A percentile compares a stretch with the other conserved stretches of the same genome.
phyloP scores from a whole-genome alignment of 2,113 vertebrate genomes.

The Ivindomyrus marchei region DNA sequence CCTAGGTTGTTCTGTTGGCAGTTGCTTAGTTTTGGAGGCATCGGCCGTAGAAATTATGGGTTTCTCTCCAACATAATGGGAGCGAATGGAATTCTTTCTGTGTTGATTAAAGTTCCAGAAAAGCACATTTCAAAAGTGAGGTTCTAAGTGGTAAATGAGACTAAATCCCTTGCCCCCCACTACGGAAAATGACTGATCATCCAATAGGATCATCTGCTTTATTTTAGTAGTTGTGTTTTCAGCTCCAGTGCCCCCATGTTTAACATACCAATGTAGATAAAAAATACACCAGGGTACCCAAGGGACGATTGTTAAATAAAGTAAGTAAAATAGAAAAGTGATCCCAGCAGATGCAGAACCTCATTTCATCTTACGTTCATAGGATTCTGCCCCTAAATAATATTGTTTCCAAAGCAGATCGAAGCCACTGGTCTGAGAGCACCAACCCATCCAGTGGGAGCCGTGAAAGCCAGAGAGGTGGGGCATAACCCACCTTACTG shows the following conservation, averaged over 20 bases:
- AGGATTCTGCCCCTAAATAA: neutral
- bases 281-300: neutral
- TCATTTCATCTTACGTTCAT: neutral
- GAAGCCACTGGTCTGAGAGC: neutral
- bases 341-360: neutral
- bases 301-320: neutral
- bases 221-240: neutral
- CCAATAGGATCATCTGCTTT: neutral
- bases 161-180: neutral
- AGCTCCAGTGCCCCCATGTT: neutral
- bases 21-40: too few relatives aligned
- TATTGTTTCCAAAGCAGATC: neutral
- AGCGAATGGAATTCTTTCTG: neutral
- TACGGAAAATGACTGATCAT: neutral
- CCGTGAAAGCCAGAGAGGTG: neutral
- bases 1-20: too few relatives aligned
- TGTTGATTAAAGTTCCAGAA: neutral
- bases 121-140: neutral
- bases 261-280: neutral
- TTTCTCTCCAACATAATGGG: too few relatives aligned
- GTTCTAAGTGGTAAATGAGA: neutral
- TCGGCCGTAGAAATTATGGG: too few relatives aligned
- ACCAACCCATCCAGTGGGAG: neutral
- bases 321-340: neutral
- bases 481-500: conserved; percentile 71